phyloP scores from a whole-genome alignment of 2,113 vertebrate genomes.

The Bos taurus region ARS-UCD2.0 NC_037331.1:53705001-53705500 shows the following conservation, averaged over 20 bases:
- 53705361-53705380: neutral
- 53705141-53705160: neutral
- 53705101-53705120: neutral
- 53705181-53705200: neutral
- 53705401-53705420: neutral
- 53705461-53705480: neutral
- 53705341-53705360: rapidly evolving
- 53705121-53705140: neutral
- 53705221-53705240: neutral
- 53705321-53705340: neutral
- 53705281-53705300: neutral
- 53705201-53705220: neutral
- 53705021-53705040: neutral
- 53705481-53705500: neutral
- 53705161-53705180: neutral
- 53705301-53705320: neutral
- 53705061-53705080: neutral
- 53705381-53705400: neutral
- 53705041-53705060: neutral
- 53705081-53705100: neutral
- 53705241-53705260: neutral
- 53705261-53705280: neutral
- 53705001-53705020: neutral
- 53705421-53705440: neutral
- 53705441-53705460: neutral